Conservation (phyloP, 2,113 vertebrate species). For the Pogonocichla stellata region DNA sequence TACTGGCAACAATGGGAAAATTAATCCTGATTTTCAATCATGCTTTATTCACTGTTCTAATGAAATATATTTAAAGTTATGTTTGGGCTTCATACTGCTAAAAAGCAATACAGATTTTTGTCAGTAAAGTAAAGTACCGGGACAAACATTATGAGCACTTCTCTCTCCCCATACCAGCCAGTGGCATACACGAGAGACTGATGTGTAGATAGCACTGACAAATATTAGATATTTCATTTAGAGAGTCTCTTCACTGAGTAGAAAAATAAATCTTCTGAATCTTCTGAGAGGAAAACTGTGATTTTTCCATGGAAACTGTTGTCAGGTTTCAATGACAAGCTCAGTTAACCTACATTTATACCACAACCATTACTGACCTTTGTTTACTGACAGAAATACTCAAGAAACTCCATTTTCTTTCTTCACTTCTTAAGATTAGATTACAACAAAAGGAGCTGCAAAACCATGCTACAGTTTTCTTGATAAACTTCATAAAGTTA, state of each 20-base stretch:
- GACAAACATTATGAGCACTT: not conserved
- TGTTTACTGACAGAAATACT: not conserved
- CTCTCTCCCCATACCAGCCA: not conserved
- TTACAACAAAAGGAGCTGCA: not conserved
- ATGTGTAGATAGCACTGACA: not conserved
- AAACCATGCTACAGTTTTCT: not conserved
- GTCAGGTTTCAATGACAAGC: not conserved
- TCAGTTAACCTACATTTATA: not conserved
- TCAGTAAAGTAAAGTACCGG: fast-evolving
- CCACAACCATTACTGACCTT: not conserved
- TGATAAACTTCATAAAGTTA: not conserved
- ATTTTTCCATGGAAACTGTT: not conserved
- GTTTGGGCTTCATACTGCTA: not conserved
- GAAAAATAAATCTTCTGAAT: not conserved
- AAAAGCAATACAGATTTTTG: not conserved
- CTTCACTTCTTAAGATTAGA: not conserved
- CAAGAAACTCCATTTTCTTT: not conserved
- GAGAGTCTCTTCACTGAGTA: not conserved
- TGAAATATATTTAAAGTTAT: not conserved
- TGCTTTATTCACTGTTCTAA: not conserved
- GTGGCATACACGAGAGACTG: not conserved
- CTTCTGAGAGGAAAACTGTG: not conserved
- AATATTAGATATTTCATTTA: not conserved
- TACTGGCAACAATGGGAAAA: not conserved
- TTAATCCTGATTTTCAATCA: not conserved